phyloP scores from a whole-genome alignment of 1,140 invertebrate genomes.

The Linepithema humile region DNA sequence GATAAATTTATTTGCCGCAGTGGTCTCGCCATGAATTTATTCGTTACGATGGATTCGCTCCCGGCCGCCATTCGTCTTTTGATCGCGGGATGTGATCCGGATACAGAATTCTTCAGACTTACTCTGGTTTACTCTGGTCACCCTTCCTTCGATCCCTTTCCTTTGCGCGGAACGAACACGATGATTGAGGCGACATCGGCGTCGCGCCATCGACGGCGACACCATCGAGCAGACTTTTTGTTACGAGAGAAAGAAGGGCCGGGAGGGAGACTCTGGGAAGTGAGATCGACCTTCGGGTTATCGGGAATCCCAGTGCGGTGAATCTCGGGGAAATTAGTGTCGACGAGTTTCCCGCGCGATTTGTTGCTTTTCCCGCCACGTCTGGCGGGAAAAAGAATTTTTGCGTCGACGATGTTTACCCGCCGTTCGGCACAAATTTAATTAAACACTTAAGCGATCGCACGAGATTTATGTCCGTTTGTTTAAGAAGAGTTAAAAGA shows the following conservation, averaged over 20 bases:
- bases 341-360: conserved; percentile 33
- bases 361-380: conserved; percentile 41
- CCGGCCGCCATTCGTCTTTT: not conserved
- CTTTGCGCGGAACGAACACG: not conserved
- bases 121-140: conserved; percentile 12
- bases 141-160: not conserved
- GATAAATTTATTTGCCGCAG: not conserved
- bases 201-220: no score
- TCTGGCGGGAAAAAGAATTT: not conserved
- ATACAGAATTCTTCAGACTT: conserved; percentile 52
- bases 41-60: not conserved
- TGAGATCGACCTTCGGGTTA: conserved; percentile 45
- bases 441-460: conserved; percentile 25
- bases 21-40: conserved; percentile 6
- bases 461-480: not conserved
- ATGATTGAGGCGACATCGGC: conserved; percentile 36
- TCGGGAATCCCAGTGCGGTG: conserved; percentile 51
- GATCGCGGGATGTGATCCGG: conserved; percentile 45
- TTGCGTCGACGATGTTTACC: conserved; percentile 19
- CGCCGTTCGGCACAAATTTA: conserved; percentile 18
- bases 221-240: conserved; percentile 50
- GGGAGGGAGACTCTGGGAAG: conserved; percentile 39
- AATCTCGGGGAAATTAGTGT: conserved; percentile 70
- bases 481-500: not conserved
- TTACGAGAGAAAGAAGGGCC: not conserved